Percentiles rank a stretch among this genome's conserved stretches.
Evolutionary conservation across 2,113 vertebrate species (phyloP).

Genomic region (Tamias sibiricus): DNA sequence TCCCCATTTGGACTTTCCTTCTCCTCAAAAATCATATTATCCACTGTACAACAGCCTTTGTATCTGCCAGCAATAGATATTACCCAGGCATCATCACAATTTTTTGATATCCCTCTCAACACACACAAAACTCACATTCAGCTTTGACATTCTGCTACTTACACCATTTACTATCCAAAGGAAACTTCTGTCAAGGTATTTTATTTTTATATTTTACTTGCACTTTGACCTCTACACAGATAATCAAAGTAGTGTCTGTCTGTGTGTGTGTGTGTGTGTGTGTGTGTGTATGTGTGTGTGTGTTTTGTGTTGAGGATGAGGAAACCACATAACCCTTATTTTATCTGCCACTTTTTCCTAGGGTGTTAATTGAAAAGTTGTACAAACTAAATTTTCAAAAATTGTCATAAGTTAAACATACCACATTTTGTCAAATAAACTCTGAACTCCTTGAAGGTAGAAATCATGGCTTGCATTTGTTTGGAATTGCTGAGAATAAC

Average conservation of each 20-base stretch:
- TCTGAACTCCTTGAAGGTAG: not conserved
- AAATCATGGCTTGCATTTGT: not conserved
- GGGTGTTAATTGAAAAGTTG: not conserved
- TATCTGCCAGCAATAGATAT: not conserved
- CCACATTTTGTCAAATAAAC: not conserved
- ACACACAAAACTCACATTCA: not conserved
- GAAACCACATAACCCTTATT: not conserved
- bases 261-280: not conserved
- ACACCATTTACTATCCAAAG: not conserved
- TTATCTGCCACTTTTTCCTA: not conserved
- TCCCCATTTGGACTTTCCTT: not conserved
- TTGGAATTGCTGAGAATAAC: not conserved
- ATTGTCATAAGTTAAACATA: not conserved
- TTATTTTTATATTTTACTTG: not conserved
- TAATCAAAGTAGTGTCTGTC: not conserved
- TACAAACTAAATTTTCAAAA: constrained; percentile 20
- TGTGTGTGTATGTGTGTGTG: not conserved
- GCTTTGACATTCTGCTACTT: not conserved
- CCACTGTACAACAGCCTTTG: not conserved
- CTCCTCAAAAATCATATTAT: not conserved
- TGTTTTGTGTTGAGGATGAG: not conserved
- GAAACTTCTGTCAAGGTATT: not conserved
- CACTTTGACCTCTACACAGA: not conserved
- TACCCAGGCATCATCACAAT: not conserved
- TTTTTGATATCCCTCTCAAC: not conserved